phyloP scores from a whole-genome alignment of 2,113 vertebrate genomes.

The Zootoca vivipara region DNA sequence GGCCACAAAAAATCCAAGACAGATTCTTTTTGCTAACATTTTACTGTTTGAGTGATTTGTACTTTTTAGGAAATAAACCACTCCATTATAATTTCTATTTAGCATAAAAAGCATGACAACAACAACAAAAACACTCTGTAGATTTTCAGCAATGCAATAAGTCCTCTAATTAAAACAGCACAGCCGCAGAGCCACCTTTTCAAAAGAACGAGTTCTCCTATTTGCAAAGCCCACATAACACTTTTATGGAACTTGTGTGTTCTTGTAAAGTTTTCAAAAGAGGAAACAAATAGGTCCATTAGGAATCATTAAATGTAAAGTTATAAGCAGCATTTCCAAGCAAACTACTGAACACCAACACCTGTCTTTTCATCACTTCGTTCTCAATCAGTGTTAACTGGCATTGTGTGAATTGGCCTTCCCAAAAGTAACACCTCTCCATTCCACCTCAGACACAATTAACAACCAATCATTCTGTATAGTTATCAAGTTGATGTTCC shows the following conservation, averaged over 20 bases:
- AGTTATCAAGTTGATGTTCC: not conserved
- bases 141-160: not conserved
- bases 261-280: not conserved
- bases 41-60: not conserved
- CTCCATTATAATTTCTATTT: not conserved
- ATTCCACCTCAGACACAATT: not conserved
- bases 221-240: not conserved
- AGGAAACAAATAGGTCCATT: not conserved
- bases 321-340: not conserved
- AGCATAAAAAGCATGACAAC: too few relatives aligned
- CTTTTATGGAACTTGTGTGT: not conserved
- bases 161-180: not conserved
- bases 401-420: not conserved
- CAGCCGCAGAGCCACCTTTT: not conserved
- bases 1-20: not conserved
- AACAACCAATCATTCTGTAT: not conserved
- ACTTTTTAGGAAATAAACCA: not conserved
- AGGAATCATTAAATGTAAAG: not conserved
- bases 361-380: not conserved
- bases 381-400: not conserved
- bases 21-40: not conserved
- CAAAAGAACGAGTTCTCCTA: not conserved
- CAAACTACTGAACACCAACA: not conserved
- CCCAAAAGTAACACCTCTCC: not conserved
- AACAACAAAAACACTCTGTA: not conserved